Percentiles rank a stretch among this genome's conserved stretches.
Conservation (phyloP, 2,113 vertebrate species). For the Mirza zaza region DNA sequence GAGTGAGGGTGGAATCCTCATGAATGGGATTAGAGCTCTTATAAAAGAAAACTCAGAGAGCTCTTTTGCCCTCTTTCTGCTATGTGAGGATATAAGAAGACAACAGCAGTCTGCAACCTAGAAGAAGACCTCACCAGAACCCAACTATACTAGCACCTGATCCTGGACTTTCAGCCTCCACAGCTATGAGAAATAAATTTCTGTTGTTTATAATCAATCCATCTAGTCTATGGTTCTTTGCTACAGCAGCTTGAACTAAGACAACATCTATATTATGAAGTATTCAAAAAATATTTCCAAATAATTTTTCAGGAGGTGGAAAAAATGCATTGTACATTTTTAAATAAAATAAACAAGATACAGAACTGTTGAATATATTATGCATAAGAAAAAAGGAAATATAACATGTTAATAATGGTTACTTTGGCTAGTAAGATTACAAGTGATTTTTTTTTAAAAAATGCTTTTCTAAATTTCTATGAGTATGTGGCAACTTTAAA, state of each 20-base stretch:
- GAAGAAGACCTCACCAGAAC: background rate
- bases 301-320: background rate
- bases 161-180: background rate
- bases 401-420: background rate
- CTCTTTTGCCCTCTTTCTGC: background rate
- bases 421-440: background rate
- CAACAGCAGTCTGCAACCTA: background rate
- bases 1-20: background rate
- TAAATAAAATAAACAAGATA: background rate
- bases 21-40: background rate
- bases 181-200: background rate
- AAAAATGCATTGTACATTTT: background rate
- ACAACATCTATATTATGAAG: background rate
- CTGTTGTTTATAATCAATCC: background rate
- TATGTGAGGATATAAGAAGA: background rate
- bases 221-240: background rate
- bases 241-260: background rate
- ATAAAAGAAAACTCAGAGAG: background rate
- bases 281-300: slow-evolving; percentile 30
- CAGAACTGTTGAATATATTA: background rate
- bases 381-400: background rate
- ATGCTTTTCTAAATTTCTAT: background rate
- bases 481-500: background rate
- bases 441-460: background rate
- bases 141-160: background rate